Base-by-base conservation (phyloP, 2,113 vertebrate species). In the Willisornis vidua region DNA sequence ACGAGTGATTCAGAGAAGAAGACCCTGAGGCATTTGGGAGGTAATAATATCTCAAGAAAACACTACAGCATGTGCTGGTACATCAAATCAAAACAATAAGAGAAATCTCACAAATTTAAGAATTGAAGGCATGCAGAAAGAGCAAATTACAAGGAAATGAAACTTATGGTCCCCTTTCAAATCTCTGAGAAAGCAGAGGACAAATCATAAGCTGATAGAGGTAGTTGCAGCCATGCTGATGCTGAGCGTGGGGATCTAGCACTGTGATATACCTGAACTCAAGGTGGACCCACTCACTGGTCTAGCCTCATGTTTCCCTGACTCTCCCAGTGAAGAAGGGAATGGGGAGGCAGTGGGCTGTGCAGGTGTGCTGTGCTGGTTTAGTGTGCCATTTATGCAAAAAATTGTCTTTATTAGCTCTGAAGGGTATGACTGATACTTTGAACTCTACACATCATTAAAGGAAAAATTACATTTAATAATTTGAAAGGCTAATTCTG, bases 291-390 rank as follows among this genome's bases (percentile, higher is more conserved):
- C 45, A 63, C 35, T 73, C 78, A 5, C 10, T 58, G 68, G 2
- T 26, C 20, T 83, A 3, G 0, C 8, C 35, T 71, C 14, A 23
- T 43, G 22, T 26, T 67, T 49, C 72, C 41, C 25, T 37, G 29
- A 7, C 33, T n/a, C 9, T 57, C 46, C 23, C 3, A 1, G 23
- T 39, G 82, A 52, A n/a, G 72, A 46, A 57, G 51, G 22, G 18
- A 81, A 3, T 1, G 0, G 35, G 24, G 19, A 79, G 22, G 35
- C 15, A 25, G 24, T 49, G 41, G 33, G 12, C 57, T 46, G 6
- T 58, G n/a, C 2, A 1, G 8, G 24, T 57, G 13, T 39, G 35
- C 35, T 7, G 12, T 1, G 0, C 19, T 28, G 33, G 19, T 83
- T 58, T 66, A 31, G 12, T 9, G 3, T 58, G 19, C 37, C 37